Percentiles rank a stretch among this genome's conserved stretches.
phyloP scores from a whole-genome alignment of 2,888 invertebrate species.

The Ptilodon capucinus region DNA sequence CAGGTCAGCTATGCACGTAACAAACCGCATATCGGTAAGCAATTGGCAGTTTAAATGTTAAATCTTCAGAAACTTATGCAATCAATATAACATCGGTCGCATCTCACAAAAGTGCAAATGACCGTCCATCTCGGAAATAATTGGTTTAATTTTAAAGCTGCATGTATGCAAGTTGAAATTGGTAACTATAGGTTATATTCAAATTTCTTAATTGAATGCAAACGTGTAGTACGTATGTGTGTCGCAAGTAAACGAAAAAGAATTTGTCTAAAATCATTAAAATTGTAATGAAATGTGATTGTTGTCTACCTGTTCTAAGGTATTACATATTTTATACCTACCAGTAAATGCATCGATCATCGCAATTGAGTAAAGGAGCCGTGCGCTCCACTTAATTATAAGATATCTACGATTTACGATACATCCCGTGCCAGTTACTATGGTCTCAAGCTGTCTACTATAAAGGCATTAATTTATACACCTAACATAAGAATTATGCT shows the following conservation, averaged over 20 bases:
- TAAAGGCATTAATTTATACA: no score
- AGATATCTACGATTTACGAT: not conserved
- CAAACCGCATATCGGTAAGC: constrained; percentile 41
- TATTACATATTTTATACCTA: no score
- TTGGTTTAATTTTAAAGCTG: constrained; percentile 7
- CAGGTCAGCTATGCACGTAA: constrained; percentile 53
- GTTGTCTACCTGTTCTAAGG: no score
- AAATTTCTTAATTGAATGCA: not conserved
- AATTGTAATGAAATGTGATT: no score
- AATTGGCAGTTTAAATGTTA: constrained; percentile 55
- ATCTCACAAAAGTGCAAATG: constrained; percentile 49
- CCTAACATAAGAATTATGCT: no score
- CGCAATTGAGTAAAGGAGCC: constrained; percentile 1
- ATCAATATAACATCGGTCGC: constrained; percentile 33
- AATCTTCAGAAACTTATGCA: constrained; percentile 51
- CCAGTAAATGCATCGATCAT: constrained; percentile 8
- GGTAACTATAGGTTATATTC: constrained; percentile 5
- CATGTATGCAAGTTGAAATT: not conserved
- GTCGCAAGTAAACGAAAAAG: not conserved
- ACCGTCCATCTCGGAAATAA: constrained; percentile 19
- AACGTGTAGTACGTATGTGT: not conserved
- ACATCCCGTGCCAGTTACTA: constrained; percentile 5
- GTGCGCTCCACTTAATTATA: not conserved
- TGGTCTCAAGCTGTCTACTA: constrained; percentile 7
- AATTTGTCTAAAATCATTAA: no score